These are phyloP conservation scores for Cydia pomonella DNA, from an alignment of 1,140 invertebrate species.

Conservation along the genomic window DNA sequence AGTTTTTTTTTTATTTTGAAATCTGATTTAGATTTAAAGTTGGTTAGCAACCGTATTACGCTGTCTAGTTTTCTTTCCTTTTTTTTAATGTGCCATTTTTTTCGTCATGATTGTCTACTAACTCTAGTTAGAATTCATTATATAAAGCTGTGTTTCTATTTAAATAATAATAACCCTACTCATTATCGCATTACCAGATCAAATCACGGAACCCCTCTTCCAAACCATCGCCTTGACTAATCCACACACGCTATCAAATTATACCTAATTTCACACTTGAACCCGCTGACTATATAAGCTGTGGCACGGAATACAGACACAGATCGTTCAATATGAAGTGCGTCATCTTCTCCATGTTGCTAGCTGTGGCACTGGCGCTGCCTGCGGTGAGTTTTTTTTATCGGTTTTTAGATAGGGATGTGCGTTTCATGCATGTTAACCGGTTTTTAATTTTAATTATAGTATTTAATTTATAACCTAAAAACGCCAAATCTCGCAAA, in stretches of 20 bases:
- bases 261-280: neutral
- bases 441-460: neutral
- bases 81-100: no score
- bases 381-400: conserved; percentile 12
- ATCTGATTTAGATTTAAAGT: no score
- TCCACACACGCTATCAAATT: neutral
- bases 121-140: no score
- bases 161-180: no score
- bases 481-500: no score
- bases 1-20: no score
- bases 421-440: neutral
- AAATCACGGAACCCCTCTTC: conserved; percentile 13
- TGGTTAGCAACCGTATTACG: no score
- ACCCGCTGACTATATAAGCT: conserved; percentile 14
- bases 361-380: conserved; percentile 5
- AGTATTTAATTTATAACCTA: no score
- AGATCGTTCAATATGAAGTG: conserved; percentile 8
- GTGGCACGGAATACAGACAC: neutral
- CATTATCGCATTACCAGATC: neutral
- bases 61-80: no score
- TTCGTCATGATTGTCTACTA: no score
- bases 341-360: neutral
- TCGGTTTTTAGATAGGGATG: neutral
- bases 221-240: neutral
- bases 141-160: no score